A percentile compares a stretch with the other conserved stretches of the same genome.
Conservation (phyloP, 2,113 vertebrate species). For the Periophthalmus modestus region DNA sequence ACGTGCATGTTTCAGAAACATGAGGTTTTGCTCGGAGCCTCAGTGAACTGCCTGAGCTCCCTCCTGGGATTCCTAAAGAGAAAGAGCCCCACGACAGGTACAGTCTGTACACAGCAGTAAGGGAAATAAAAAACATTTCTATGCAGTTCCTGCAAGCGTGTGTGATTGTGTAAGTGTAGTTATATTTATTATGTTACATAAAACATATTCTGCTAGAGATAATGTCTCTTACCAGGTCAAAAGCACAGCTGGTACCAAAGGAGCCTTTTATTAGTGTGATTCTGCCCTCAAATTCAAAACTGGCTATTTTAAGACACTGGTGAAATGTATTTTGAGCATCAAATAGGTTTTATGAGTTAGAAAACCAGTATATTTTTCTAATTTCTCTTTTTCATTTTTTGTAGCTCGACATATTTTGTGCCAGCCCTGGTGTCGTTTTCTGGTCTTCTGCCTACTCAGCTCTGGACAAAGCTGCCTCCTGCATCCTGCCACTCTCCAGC, state of each 20-base stretch:
- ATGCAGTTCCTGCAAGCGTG: not conserved
- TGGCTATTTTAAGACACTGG: not conserved
- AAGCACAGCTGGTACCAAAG: not conserved
- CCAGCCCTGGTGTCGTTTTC: constrained; percentile 89
- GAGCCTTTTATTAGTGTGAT: not conserved
- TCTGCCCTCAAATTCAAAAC: too few relatives aligned
- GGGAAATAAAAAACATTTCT: not conserved
- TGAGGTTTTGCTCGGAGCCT: constrained; percentile 80
- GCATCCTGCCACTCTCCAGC: constrained; percentile 83
- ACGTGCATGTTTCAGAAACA: constrained; percentile 80
- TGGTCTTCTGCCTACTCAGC: constrained; percentile 82
- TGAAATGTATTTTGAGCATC: not conserved
- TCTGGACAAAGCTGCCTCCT: constrained; percentile 79
- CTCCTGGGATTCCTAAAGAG: constrained; percentile 83
- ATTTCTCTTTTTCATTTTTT: constrained; percentile 3
- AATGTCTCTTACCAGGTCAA: not conserved
- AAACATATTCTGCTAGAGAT: not conserved
- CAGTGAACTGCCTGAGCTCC: constrained; percentile 85
- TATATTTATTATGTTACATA: too few relatives aligned
- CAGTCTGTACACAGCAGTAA: constrained; percentile 5
- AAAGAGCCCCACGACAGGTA: constrained; percentile 82
- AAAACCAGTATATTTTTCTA: not conserved
- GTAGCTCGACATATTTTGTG: constrained; percentile 80
- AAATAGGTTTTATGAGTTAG: not conserved
- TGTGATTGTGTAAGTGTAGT: not conserved